Base-by-base conservation (phyloP, 2,888 invertebrate species). In the Clunio marinus region DNA sequence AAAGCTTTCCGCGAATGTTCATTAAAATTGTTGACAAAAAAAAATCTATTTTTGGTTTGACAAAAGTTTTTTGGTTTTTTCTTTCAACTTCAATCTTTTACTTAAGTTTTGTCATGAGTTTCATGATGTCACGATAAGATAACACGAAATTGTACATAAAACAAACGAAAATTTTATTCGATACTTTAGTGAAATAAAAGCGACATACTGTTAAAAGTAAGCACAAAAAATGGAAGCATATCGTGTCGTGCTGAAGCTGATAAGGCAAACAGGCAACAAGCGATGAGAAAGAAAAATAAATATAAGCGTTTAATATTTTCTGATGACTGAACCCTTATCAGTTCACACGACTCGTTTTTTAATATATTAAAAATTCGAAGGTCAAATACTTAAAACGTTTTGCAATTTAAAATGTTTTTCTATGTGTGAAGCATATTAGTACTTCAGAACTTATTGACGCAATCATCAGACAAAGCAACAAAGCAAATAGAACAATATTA, bases 51-150 rank as follows among this genome's bases (percentile, higher is more conserved):
- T n/a, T n/a, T n/a, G n/a, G n/a, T n/a, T n/a, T n/a, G n/a, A n/a
- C n/a, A n/a, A n/a, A n/a, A n/a, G n/a, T n/a, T n/a, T n/a, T n/a
- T n/a, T n/a, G n/a, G n/a, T n/a, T n/a, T n/a, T n/a, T n/a, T n/a
- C n/a, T n/a, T n/a, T n/a, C n/a, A n/a, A n/a, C n/a, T n/a, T n/a
- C n/a, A n/a, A n/a, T n/a, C n/a, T n/a, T n/a, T n/a, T n/a, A 17
- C 51, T 51, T 22, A 51, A 22, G 51, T 51, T 51, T 51, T 51
- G 4, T 13, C 51, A 8, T 32, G 51, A 5, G 17, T 17, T 17
- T 3, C n/a, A n/a, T n/a, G n/a, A n/a, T n/a, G n/a, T n/a, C 51
- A 51, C n/a, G 51, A 51, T 51, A 51, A 51, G 51, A 51, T 51
- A 51, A 22, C 51, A 2, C n/a, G 17, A 22, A 7, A 51, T 2